phyloP scores from a whole-genome alignment of 2,113 vertebrate species.

The Haemorhous mexicanus region DNA sequence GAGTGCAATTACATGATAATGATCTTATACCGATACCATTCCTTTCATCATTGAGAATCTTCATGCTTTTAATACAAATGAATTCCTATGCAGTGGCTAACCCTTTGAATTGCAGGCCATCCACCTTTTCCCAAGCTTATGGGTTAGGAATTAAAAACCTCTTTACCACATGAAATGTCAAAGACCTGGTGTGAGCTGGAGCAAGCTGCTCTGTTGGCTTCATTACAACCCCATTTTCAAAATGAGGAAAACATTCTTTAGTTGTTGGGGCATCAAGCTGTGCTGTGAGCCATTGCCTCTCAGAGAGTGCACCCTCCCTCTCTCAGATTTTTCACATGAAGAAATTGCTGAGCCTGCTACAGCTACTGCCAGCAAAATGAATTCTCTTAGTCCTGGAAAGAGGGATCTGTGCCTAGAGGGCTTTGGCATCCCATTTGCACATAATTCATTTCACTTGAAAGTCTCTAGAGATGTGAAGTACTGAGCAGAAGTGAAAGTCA shows the following conservation, averaged over 20 bases:
- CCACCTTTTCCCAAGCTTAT: background rate
- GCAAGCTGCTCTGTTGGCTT: background rate
- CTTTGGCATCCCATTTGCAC: background rate
- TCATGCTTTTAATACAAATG: background rate
- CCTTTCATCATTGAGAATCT: conserved; percentile 33
- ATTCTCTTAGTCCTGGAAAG: background rate
- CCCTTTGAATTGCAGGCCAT: background rate
- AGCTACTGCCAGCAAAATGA: background rate
- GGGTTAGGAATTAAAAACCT: background rate
- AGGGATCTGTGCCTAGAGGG: background rate
- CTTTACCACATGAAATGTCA: background rate
- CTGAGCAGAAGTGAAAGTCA: background rate
- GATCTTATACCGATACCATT: conserved; percentile 6
- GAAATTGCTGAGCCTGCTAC: background rate
- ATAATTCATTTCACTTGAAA: background rate
- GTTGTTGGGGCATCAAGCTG: background rate
- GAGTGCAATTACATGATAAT: conserved; percentile 45
- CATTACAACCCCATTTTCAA: background rate
- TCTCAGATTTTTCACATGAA: background rate
- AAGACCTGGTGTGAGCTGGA: background rate
- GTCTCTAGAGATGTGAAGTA: background rate
- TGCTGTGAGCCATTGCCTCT: background rate
- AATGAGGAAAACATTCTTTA: background rate
- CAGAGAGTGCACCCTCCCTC: background rate
- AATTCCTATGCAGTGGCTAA: background rate